Base-by-base conservation (phyloP, 2,888 invertebrate genomes). In the Endotricha flammealis region DNA sequence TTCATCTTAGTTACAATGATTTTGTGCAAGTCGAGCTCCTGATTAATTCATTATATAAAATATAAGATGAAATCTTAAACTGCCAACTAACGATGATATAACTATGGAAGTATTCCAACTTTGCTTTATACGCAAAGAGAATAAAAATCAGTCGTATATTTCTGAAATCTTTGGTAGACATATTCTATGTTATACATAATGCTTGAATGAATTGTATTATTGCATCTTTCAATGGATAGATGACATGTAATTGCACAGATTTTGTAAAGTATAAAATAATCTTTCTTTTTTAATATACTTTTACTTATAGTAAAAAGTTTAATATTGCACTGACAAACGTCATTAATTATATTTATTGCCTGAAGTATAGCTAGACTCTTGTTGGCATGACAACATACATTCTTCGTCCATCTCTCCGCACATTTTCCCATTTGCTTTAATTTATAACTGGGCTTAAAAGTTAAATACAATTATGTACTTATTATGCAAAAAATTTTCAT, bases 271-370 rank as follows among this genome's bases (percentile, higher is more conserved):
- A 51, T 51, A 56, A 54, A 60, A 52, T 61, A 59, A 54, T 53
- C 64, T 69, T 67, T 64, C 60, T 53, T 59, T 53, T 59, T 63
- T 58, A 62, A 64, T 60, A 57, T 60, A 51, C 58, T 73, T 80
- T 83, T 76, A 82, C 81, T 83, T 80, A 80, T 51, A 83, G 82
- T 80, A 82, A 83, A 77, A 66, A 64, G 57, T 71, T 74, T 72
- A 64, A 75, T 83, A 83, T 83, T 83, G 83, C 83, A 83, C 83
- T 75, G 83, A 70, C 62, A 66, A 67, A 65, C 52, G 60, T 59
- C 62, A 64, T 52, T 56, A 54, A 60, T 59, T 52, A 58, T 48
- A 51, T 63, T n/a, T 68, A 69, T 71, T 74, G 65, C 71, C 61
- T 54, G 65, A 52, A 57, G 46, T 50, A 53, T 36, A 35, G 32